Evolutionary conservation across 2,888 invertebrate species (phyloP).

Genomic region (Cephus pygmeus): DNA sequence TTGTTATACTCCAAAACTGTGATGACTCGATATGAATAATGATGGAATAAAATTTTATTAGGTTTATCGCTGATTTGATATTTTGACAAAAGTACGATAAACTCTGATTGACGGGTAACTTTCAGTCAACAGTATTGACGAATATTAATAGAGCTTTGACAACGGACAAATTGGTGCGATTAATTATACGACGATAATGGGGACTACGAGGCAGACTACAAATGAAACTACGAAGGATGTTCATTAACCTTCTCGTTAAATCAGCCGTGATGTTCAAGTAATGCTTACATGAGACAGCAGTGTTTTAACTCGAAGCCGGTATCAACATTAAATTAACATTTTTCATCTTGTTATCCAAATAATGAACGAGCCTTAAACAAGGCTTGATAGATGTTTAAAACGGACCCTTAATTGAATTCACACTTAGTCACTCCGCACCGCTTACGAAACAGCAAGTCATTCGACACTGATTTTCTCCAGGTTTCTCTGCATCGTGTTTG

Average conservation of each 20-base stretch:
- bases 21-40: background rate
- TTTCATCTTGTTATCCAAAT: conserved; percentile 58
- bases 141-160: background rate
- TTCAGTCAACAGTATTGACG: background rate
- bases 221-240: background rate
- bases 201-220: background rate
- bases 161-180: background rate
- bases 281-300: background rate
- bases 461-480: conserved; percentile 59
- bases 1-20: background rate
- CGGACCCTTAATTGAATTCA: conserved; percentile 64
- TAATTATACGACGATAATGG: background rate
- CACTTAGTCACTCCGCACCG: conserved; percentile 60
- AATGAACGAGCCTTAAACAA: conserved; percentile 61
- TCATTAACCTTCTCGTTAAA: background rate
- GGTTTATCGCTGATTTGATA: background rate
- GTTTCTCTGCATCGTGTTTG: conserved; percentile 26
- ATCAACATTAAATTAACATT: conserved; percentile 45
- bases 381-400: conserved; percentile 61
- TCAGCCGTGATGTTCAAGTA: background rate
- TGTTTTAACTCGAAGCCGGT: conserved; percentile 9
- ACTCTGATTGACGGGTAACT: background rate
- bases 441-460: conserved; percentile 59
- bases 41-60: background rate
- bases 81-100: background rate